phyloP scores from a whole-genome alignment of 2,797 vertebrate species.

The Urocyon cinereoargenteus region DNA sequence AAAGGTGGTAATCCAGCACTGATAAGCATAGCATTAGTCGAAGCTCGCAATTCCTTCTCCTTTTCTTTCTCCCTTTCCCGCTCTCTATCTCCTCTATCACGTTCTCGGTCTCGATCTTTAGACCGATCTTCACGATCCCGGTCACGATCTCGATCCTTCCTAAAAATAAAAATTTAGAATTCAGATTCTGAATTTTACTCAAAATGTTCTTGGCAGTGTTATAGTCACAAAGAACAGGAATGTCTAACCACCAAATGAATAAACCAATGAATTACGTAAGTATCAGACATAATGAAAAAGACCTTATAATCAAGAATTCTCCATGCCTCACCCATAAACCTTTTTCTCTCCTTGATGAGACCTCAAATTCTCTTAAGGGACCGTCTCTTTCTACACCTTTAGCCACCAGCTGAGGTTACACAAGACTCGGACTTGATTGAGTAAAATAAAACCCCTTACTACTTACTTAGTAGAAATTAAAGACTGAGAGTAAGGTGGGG shows the following conservation, averaged over 20 bases:
- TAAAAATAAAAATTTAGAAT: slow-evolving; percentile 82
- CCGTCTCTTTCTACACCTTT: not conserved
- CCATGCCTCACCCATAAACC: not conserved
- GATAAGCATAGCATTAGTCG: slow-evolving; percentile 86
- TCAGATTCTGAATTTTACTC: slow-evolving; percentile 66
- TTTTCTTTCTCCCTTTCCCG: slow-evolving; percentile 93
- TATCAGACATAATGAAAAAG: slow-evolving; percentile 30
- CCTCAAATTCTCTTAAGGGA: not conserved
- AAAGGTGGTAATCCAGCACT: slow-evolving; percentile 87
- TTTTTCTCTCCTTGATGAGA: not conserved
- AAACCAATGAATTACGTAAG: not conserved
- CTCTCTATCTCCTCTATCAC: slow-evolving; percentile 93
- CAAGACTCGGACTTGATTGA: not conserved
- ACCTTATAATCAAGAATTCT: not conserved
- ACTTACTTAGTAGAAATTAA: not conserved
- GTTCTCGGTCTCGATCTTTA: slow-evolving; percentile 91
- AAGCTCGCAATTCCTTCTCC: slow-evolving; percentile 89
- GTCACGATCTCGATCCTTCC: slow-evolving; percentile 92
- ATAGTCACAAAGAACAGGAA: not conserved
- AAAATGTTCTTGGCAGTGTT: not conserved
- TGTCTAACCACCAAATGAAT: not conserved
- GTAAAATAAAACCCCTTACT: not conserved
- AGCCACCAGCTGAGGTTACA: not conserved
- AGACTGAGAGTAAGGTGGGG: not conserved
- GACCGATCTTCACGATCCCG: slow-evolving; percentile 94